A percentile compares a stretch with the other conserved stretches of the same genome.
These are phyloP conservation scores for Aproaerema taeniolella DNA, from an alignment of 2,888 invertebrate species.

Conservation along the genomic window DNA sequence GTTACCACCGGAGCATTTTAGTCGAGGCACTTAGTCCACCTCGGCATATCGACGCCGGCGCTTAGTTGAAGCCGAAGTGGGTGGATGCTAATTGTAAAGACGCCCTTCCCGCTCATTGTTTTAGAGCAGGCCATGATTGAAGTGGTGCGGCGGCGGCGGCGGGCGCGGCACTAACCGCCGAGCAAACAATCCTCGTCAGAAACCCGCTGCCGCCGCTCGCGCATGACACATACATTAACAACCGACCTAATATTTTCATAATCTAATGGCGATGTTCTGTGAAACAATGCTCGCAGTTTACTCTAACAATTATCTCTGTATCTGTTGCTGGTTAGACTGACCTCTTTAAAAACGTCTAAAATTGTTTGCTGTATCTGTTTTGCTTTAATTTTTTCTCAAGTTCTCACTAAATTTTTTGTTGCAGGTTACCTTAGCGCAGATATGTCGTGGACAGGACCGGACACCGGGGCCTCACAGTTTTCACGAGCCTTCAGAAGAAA, in stretches of 20 bases:
- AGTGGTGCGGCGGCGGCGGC: conserved; percentile 58
- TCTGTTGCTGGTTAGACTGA: conserved; percentile 71
- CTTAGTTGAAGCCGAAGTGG: conserved; percentile 61
- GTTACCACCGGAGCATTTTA: conserved; percentile 46
- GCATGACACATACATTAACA: conserved; percentile 77
- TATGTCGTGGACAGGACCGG: conserved; percentile 87
- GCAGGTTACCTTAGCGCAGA: conserved; percentile 88
- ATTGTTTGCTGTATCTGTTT: conserved; percentile 52
- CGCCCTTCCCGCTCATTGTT: conserved; percentile 75
- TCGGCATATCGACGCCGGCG: conserved; percentile 51
- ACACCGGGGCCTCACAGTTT: conserved; percentile 79
- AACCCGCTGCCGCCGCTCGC: conserved; percentile 30
- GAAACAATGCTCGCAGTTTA: conserved; percentile 72
- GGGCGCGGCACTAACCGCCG: conserved; percentile 64
- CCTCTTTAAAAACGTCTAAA: conserved; percentile 73
- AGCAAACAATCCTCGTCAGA: conserved; percentile 59
- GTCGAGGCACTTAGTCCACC: conserved; percentile 56
- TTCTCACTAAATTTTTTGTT: conserved; percentile 46
- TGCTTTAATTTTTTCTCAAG: conserved; percentile 41
- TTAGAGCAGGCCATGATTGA: conserved; percentile 75
- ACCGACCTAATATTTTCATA: conserved; percentile 75
- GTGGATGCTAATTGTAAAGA: conserved; percentile 72
- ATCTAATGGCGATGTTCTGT: conserved; percentile 77
- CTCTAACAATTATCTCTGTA: conserved; percentile 67
- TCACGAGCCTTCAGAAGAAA: conserved; percentile 88